Evolutionary conservation across 2,113 vertebrate species (phyloP).

Genomic region (Phaetusa simplex): DNA sequence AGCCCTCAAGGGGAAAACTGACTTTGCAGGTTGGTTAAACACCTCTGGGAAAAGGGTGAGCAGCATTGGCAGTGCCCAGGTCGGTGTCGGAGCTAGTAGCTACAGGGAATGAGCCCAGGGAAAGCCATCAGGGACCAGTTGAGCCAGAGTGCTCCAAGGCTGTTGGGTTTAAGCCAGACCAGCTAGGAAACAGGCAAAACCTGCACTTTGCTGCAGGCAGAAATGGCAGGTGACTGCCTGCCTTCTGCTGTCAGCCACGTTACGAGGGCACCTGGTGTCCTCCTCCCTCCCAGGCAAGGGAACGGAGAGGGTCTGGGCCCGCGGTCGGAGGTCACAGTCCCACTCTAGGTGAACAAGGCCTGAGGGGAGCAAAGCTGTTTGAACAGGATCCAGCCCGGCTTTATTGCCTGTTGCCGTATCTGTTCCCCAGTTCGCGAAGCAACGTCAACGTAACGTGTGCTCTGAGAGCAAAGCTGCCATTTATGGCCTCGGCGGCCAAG

Average conservation of each 20-base stretch:
- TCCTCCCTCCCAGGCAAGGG: background rate
- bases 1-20: background rate
- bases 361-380: background rate
- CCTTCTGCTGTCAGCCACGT: background rate
- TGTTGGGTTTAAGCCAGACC: background rate
- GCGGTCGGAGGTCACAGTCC: fast-evolving
- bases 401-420: background rate
- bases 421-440: background rate
- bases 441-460: background rate
- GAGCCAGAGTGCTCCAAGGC: background rate
- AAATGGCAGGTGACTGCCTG: background rate
- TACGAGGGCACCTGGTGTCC: background rate
- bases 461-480: constrained; percentile 8
- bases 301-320: background rate
- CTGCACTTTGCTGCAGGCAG: background rate
- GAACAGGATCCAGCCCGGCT: background rate
- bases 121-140: background rate
- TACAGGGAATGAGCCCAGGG: background rate
- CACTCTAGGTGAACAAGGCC: background rate
- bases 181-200: background rate
- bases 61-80: background rate
- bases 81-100: background rate
- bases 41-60: background rate
- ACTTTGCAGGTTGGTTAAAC: background rate
- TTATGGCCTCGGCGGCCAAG: background rate